phyloP scores from a whole-genome alignment of 1,140 invertebrate species.

The Tigriopus japonicus region DNA sequence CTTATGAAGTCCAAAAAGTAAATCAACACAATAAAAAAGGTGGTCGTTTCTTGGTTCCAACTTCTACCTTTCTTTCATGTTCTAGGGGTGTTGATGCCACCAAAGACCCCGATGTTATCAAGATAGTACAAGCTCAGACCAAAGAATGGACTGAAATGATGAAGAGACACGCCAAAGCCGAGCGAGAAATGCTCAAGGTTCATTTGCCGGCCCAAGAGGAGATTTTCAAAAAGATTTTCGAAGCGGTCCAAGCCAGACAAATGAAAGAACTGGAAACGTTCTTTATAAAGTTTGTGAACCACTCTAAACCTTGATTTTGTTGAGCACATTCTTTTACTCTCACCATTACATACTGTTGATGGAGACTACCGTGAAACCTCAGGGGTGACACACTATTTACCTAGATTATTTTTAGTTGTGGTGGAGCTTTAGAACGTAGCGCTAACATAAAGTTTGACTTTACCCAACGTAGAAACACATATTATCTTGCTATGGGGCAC shows the following conservation, averaged over 20 bases:
- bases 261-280: slow-evolving; percentile 71
- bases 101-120: slow-evolving; percentile 27
- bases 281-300: slow-evolving; percentile 51
- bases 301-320: not conserved
- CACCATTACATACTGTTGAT: too few relatives aligned
- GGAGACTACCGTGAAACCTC: too few relatives aligned
- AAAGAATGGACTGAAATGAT: slow-evolving; percentile 82
- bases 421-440: too few relatives aligned
- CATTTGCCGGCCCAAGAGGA: slow-evolving; percentile 70
- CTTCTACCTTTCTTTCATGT: too few relatives aligned
- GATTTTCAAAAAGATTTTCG: slow-evolving; percentile 63
- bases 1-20: slow-evolving; percentile 78
- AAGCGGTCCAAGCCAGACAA: slow-evolving; percentile 60
- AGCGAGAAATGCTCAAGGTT: slow-evolving; percentile 61
- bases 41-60: too few relatives aligned
- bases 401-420: too few relatives aligned
- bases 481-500: too few relatives aligned
- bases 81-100: not conserved
- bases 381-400: too few relatives aligned
- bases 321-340: too few relatives aligned
- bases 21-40: too few relatives aligned
- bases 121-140: slow-evolving; percentile 70
- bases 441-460: too few relatives aligned
- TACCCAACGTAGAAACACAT: too few relatives aligned
- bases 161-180: slow-evolving; percentile 65